A percentile compares a stretch with the other conserved stretches of the same genome.
These are phyloP conservation scores for Nephrotoma flavescens DNA, from an alignment of 2,888 invertebrate species.

Conservation along the genomic window DNA sequence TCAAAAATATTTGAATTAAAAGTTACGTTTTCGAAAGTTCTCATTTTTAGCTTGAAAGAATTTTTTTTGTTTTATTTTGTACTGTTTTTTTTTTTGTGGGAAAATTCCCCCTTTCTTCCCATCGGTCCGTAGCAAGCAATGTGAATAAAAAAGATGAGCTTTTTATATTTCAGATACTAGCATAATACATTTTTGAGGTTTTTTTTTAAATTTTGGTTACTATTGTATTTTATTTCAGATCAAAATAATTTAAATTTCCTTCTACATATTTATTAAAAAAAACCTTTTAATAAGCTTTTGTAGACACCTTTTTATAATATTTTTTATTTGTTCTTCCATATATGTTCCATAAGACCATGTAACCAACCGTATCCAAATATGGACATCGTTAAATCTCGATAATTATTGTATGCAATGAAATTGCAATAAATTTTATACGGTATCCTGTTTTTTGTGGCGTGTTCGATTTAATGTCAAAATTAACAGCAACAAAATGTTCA, in stretches of 20 bases:
- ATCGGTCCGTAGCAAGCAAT: neutral
- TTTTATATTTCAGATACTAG: neutral
- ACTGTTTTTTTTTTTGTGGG: neutral
- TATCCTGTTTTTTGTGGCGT: neutral
- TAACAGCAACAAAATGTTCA: neutral
- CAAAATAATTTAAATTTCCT: neutral
- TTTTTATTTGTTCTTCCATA: neutral
- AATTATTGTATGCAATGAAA: neutral
- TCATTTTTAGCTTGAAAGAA: neutral
- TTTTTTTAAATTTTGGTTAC: neutral
- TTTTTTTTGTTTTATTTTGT: neutral
- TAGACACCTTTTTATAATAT: neutral
- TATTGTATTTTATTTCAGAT: neutral
- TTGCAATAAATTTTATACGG: neutral
- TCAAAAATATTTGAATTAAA: neutral
- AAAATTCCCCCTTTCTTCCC: neutral
- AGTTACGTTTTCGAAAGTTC: neutral
- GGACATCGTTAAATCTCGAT: neutral
- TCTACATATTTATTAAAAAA: neutral
- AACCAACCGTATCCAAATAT: neutral
- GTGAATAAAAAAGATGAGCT: neutral
- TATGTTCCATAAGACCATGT: neutral
- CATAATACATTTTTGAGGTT: neutral
- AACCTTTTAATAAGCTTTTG: neutral
- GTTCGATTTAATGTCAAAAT: neutral